Evolutionary conservation across 2,888 invertebrate species (phyloP).

Genomic region (Chirona hameri): DNA sequence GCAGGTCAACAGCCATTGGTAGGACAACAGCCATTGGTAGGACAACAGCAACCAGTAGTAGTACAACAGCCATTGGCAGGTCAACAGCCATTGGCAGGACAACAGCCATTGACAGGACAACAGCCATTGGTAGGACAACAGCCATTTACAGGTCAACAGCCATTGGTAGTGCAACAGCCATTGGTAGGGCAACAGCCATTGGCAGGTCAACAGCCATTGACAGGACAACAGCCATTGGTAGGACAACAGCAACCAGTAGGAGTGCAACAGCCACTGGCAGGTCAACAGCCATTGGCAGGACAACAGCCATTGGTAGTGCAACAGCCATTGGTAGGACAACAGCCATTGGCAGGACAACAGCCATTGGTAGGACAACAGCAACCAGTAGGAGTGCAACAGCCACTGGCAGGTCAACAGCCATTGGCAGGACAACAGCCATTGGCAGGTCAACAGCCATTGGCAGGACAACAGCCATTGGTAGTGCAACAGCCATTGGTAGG

Average conservation of each 20-base stretch:
- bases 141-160: background rate
- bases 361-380: background rate
- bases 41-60: background rate
- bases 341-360: too few species aligned
- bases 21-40: background rate
- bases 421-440: background rate
- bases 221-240: background rate
- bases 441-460: background rate
- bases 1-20: background rate
- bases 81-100: background rate
- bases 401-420: background rate
- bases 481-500: background rate
- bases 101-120: background rate
- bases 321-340: background rate
- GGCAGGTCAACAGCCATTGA: background rate
- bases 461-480: background rate
- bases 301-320: background rate
- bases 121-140: background rate
- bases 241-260: background rate
- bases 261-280: too few species aligned
- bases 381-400: background rate
- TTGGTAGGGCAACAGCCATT: too few species aligned
- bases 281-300: background rate
- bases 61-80: background rate
- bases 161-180: too few species aligned